Conservation (phyloP, 2,797 vertebrate species). For the Accipiter badius region DNA sequence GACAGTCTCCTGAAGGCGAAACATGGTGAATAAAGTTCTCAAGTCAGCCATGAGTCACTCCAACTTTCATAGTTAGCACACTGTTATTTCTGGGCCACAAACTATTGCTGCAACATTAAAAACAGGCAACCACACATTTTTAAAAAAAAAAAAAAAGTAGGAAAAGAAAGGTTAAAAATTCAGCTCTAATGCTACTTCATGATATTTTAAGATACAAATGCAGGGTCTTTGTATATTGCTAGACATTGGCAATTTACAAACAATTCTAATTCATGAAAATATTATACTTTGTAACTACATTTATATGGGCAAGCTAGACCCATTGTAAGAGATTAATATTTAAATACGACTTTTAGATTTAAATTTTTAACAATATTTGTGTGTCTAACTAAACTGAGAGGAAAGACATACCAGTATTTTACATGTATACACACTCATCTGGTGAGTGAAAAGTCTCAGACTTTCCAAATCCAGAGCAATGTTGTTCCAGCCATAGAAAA, state of each 20-base stretch:
- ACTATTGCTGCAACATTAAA: neutral
- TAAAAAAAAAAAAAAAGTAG: too few species aligned
- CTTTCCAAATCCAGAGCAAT: neutral
- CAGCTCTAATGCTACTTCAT: neutral
- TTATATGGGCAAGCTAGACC: neutral
- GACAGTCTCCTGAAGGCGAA: neutral
- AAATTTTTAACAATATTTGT: neutral
- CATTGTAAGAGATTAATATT: neutral
- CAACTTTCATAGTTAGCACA: neutral
- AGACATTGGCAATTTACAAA: neutral
- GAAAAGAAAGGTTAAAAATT: neutral
- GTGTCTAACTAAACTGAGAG: neutral
- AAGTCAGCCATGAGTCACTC: neutral
- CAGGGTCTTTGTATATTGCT: neutral
- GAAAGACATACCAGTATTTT: neutral
- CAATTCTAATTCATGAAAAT: neutral
- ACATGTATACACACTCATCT: neutral
- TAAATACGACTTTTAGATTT: neutral
- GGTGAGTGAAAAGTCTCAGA: neutral
- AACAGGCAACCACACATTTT: neutral
- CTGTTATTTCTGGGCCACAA: neutral
- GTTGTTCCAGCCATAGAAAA: neutral
- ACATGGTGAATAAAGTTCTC: neutral
- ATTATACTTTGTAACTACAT: neutral
- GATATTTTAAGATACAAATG: neutral